These are phyloP conservation scores for Rhopalosiphum padi DNA, from an alignment of 1,140 invertebrate species.

Conservation along the genomic window DNA sequence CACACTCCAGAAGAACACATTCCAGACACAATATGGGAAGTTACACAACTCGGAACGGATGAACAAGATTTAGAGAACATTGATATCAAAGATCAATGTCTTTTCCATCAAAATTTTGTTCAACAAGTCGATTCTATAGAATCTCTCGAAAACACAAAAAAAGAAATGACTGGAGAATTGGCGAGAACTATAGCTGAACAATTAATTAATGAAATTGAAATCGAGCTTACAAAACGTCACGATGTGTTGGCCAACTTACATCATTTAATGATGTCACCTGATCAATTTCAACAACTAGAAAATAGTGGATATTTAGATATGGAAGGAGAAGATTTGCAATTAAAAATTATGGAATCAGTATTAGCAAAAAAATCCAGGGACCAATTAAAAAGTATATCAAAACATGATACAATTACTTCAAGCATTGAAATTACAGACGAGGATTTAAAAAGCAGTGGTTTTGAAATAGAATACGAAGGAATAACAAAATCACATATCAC, in stretches of 20 bases:
- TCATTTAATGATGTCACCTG: slow-evolving; percentile 39
- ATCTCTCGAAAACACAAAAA: not conserved
- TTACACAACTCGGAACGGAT: slow-evolving; percentile 67
- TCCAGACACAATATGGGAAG: slow-evolving; percentile 72
- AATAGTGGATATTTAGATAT: slow-evolving; percentile 61
- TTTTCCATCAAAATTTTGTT: slow-evolving; percentile 58
- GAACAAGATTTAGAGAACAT: slow-evolving; percentile 62
- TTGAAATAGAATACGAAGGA: slow-evolving; percentile 61
- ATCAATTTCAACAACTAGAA: slow-evolving; percentile 64
- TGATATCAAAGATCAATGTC: slow-evolving; percentile 62
- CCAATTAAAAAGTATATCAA: slow-evolving; percentile 63
- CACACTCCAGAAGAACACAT: slow-evolving; percentile 69
- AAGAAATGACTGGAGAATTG: slow-evolving; percentile 62
- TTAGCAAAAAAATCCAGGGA: slow-evolving; percentile 65
- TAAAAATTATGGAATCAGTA: slow-evolving; percentile 65
- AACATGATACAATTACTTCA: slow-evolving; percentile 68
- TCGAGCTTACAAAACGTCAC: slow-evolving; percentile 53
- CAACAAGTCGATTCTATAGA: slow-evolving; percentile 63
- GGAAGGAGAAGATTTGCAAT: slow-evolving; percentile 28
- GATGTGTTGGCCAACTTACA: slow-evolving; percentile 55
- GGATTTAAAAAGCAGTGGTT: slow-evolving; percentile 71
- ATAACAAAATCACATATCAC: slow-evolving; percentile 59
- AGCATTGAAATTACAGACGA: slow-evolving; percentile 76
- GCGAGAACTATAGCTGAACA: slow-evolving; percentile 61
- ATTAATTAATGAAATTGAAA: slow-evolving; percentile 58